phyloP scores from a whole-genome alignment of 2,888 invertebrate genomes.

The Embidobia sp. region DNA sequence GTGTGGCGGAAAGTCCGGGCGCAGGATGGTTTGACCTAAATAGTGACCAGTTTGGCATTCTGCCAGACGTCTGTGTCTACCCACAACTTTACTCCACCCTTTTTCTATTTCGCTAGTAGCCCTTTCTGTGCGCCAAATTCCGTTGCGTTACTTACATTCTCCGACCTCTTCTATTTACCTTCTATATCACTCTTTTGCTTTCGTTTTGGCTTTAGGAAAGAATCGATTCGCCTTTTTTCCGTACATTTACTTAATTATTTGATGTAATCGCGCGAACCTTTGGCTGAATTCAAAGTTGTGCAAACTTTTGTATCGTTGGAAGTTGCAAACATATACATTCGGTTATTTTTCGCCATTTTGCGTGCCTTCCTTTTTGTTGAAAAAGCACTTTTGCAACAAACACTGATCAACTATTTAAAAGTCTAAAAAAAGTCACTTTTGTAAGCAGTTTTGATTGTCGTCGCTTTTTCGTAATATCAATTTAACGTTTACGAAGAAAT shows the following conservation, averaged over 20 bases:
- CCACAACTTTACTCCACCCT: conserved; percentile 58
- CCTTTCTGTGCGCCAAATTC: conserved; percentile 51
- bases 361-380: no score
- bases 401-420: no score
- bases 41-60: conserved; percentile 73
- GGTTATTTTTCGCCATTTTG: no score
- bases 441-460: no score
- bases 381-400: no score
- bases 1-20: conserved; percentile 21
- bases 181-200: conserved; percentile 19
- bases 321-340: no score
- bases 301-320: no score
- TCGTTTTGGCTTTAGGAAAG: background rate
- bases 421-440: no score
- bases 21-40: conserved; percentile 73
- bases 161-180: conserved; percentile 29
- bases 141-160: conserved; percentile 53
- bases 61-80: conserved; percentile 75
- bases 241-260: conserved; percentile 19
- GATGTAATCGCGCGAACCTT: background rate
- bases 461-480: no score
- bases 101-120: conserved; percentile 48
- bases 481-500: no score
- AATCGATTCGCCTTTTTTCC: conserved; percentile 4
- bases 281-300: no score